Conservation (phyloP, 1,140 invertebrate species). For the Neotoxoptera formosana region DNA sequence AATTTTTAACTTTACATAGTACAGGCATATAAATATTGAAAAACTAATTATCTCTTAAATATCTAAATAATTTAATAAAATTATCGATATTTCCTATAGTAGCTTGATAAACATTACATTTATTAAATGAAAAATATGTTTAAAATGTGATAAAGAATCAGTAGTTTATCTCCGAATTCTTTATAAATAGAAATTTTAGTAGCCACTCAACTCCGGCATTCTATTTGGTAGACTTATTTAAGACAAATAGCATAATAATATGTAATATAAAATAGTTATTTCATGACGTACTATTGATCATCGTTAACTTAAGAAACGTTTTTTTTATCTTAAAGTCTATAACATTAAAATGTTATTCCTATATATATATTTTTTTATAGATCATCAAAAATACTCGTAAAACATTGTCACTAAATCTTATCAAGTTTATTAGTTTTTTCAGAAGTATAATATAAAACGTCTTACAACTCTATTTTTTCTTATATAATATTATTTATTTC, state of each 20-base stretch:
- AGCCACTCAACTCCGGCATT: background rate
- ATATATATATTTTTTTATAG: background rate
- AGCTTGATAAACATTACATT: background rate
- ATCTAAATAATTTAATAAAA: background rate
- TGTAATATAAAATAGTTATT: background rate
- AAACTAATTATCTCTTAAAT: background rate
- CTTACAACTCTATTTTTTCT: background rate
- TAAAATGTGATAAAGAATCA: background rate
- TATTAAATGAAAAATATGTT: background rate
- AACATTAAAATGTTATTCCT: background rate
- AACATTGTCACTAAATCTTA: constrained; percentile 10
- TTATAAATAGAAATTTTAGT: background rate
- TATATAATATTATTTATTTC: background rate
- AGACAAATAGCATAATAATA: background rate
- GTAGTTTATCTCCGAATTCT: background rate
- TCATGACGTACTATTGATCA: background rate
- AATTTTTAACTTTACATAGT: background rate
- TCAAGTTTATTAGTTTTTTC: background rate
- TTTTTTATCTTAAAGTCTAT: background rate
- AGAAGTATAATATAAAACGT: background rate
- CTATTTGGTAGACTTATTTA: background rate
- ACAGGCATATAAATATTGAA: background rate
- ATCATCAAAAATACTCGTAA: constrained; percentile 38
- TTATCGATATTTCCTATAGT: background rate
- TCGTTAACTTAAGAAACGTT: background rate